Base-by-base conservation (phyloP, 2,797 vertebrate species). In the Sciurus vulgaris region DNA sequence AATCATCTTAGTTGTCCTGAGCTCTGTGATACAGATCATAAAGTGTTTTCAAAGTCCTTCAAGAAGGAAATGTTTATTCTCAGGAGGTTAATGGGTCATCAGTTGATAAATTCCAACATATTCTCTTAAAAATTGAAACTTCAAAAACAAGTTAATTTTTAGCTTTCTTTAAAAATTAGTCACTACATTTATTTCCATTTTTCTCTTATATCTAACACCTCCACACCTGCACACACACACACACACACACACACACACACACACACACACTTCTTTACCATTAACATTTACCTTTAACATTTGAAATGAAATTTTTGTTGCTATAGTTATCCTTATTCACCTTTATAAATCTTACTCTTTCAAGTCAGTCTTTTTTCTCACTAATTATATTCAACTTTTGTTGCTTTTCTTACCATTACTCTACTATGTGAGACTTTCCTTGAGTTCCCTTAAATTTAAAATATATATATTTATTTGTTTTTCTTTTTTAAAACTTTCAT, bases 231-330 rank as follows among this genome's bases (percentile, higher is more conserved):
- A 74, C 0, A 44, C 13, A 72, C 12, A 41, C 6, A 59, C 15
- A 12, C 17, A 69, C n/a, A 67, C 98, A 98, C 65, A 98, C 17
- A 69, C n/a, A 67, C 98, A 98, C 65, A 98, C 98, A 51, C 97
- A 98, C 0, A 98, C 97, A 97, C 98, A 99, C 81, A 95, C 98
- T 88, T 98, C 97, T 85, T 99, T 98, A 92, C 97, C 98, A n/a
- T n/a, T n/a, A n/a, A n/a, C n/a, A n/a, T n/a, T n/a, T n/a, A n/a
- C n/a, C n/a, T n/a, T n/a, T n/a, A 89, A 96, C 96, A 74, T 98
- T 93, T 88, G 82, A 82, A 90, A 85, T 85, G 67, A 61, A 89
- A 56, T 51, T 38, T 67, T 56, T 84, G 13, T 17, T 2, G 22
- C 1, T 86, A 24, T 91, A 88, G 30, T 73, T 35, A 3, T 59